Base-by-base conservation (phyloP, 2,113 vertebrate genomes). In the Danionella cerebrum region DNA sequence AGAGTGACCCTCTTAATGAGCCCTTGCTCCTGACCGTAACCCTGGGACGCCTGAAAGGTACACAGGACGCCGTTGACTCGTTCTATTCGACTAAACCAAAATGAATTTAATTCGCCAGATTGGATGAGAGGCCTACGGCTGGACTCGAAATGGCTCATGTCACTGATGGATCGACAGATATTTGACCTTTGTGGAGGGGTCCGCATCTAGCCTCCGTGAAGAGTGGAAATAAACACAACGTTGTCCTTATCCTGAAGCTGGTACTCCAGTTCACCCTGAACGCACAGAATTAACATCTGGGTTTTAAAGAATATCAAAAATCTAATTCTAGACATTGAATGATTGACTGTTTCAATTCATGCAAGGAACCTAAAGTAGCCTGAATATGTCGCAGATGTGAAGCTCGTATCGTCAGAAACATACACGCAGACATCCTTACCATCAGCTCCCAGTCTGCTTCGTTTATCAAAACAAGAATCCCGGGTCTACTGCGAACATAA, bases 361-460 rank as follows among this genome's bases (percentile, higher is more conserved):
- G n/a, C n/a, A n/a, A n/a, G n/a, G n/a, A n/a, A n/a, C n/a, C n/a
- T n/a, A n/a, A n/a, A n/a, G n/a, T n/a, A n/a, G n/a, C n/a, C n/a
- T n/a, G n/a, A n/a, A n/a, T n/a, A n/a, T n/a, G n/a, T n/a, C n/a
- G n/a, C n/a, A n/a, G n/a, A n/a, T n/a, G n/a, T n/a, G n/a, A n/a
- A n/a, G n/a, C n/a, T n/a, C n/a, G n/a, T n/a, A n/a, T n/a, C n/a
- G n/a, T n/a, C 45, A 47, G 53, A 53, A 41, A 57, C 11, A 47
- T 22, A 73, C 66, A 67, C 42, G 57, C 70, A 77, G 29, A 80
- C 69, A 76, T 69, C 69, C 93, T 91, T 83, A 99, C 96, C 96
- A 98, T 94, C 75, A 99, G 85, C 35, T 99, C 95, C 96, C 95
- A 98, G 89, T 99, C 96, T 68, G 95, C 89, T 18, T 98, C 92